Evolutionary conservation across 2,113 vertebrate genomes (phyloP), one percentile per base, ranked within the genome.

Genomic region (Channa maculata): DNA sequence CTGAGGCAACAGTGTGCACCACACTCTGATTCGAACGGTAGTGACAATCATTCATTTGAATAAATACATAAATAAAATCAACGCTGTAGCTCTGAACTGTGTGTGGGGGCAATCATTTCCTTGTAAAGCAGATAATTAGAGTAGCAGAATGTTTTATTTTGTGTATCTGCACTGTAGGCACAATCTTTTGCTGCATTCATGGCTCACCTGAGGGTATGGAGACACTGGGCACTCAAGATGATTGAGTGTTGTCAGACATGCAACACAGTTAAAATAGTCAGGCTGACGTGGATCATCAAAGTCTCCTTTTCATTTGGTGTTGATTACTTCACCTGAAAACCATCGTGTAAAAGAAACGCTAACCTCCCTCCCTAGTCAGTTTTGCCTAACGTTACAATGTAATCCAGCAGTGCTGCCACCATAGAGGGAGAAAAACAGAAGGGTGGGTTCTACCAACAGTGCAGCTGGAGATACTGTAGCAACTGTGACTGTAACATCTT

Each of bases 61-160:
- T 46, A 85, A 71, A 83, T 68, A 80, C 75, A 85, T 82, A 68
- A 78, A 83, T 75, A 51, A 6, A 79, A 72, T 91, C 53, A 75
- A 80, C 71, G 77, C 44, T 57, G 64, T 74, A 63, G 66, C 77
- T 88, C 65, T 79, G 73, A 82, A 80, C 79, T 68, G 68, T 85
- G 67, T 80, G 76, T 36, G 53, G 74, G 74, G 80, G 71, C 73
- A 87, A 79, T 86, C 4, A 75, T 86, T 86, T 83, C 67, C 72
- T 82, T 80, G 77, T 89, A 87, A 88, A 88, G 76, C 69, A 84
- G 79, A 83, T 89, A 76, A 87, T 89, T 82, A 89, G 78, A 83
- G 24, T 33, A 52, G 61, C 24, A 24, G 50, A 80, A 73, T 55
- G 52, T 65, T 79, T 78, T 57, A 49, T 52, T 64, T 53, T 79